These are phyloP conservation scores for Xiphorhynchus erythropygius DNA, from an alignment of 2,797 vertebrate species.

Conservation along the genomic window DNA sequence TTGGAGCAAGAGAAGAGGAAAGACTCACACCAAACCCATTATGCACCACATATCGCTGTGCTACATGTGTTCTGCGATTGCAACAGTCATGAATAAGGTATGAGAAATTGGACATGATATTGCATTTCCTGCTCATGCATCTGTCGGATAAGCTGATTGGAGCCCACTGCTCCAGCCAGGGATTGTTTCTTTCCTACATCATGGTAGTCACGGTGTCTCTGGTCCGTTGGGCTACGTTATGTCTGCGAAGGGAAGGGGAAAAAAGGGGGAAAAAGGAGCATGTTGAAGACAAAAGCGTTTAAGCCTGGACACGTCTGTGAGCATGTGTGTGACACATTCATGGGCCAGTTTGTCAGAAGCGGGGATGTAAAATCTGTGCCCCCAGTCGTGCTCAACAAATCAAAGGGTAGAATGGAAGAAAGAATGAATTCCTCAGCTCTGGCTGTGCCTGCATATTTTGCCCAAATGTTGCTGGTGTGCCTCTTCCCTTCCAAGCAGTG, in stretches of 20 bases:
- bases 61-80: background rate
- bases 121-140: constrained; percentile 60
- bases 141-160: constrained; percentile 29
- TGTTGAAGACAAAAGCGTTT: background rate
- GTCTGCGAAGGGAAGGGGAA: background rate
- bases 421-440: constrained; percentile 3
- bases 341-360: background rate
- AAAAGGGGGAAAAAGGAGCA: background rate
- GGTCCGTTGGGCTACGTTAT: background rate
- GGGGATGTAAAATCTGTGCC: background rate
- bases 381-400: background rate
- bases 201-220: background rate
- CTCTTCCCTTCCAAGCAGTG: fast-evolving
- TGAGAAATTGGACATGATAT: constrained; percentile 59
- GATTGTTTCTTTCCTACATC: constrained; percentile 49
- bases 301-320: background rate
- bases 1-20: background rate
- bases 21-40: background rate
- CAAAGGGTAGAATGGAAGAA: constrained; percentile 3
- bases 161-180: background rate
- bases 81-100: constrained; percentile 40
- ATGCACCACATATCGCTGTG: fast-evolving
- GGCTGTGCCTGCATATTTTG: background rate
- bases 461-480: background rate
- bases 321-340: constrained; percentile 29